Base-by-base conservation (phyloP, 2,113 vertebrate genomes). In the Upupa epops region DNA sequence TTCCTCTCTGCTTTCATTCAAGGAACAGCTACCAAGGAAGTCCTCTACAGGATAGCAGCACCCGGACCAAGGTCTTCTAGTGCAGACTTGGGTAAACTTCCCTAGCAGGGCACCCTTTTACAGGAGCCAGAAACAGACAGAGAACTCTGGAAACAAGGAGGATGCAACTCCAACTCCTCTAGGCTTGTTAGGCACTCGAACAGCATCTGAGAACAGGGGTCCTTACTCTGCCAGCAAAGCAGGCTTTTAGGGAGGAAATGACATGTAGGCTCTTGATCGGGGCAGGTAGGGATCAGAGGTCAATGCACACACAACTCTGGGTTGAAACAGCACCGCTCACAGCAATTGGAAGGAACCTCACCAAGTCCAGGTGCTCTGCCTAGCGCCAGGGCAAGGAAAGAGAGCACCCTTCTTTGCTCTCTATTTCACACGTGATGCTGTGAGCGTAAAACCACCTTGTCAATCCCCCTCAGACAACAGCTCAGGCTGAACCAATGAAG, bases 401-500 rank as follows among this genome's bases (percentile, higher is more conserved):
- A 17, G 17, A 42, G 49, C 74, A 45, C 31, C 22, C 54, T 76
- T 90, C 73, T 83, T 89, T 36, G 64, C 90, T 90, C 64, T 75
- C 13, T 31, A 68, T 34, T 73, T 75, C 45, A 51, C 8, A 28
- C 9, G 46, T 2, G 18, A 46, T 52, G 26, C 59, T 69, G 15
- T 3, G 55, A 83, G 31, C 63, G 55, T 56, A 72, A 89, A 94
- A 88, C 40, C n/a, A 86, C 12, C 54, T 70, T 49, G 36, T 49
- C 83, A 93, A 64, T 93, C 96, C 90, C 9, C 56, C 77, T 96
- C 48, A 73, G 88, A 84, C 29, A 72, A 49, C 88, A 68, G 88
- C 40, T 95, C 76, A 82, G 80, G 40, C 64, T 96, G 83, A 82
- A 83, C 46, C 78, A 80, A 77, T 93, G 64, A 95, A 92, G 6